Evolutionary conservation across 2,888 invertebrate genomes (phyloP).

Genomic region (Pasiphila rectangulata): DNA sequence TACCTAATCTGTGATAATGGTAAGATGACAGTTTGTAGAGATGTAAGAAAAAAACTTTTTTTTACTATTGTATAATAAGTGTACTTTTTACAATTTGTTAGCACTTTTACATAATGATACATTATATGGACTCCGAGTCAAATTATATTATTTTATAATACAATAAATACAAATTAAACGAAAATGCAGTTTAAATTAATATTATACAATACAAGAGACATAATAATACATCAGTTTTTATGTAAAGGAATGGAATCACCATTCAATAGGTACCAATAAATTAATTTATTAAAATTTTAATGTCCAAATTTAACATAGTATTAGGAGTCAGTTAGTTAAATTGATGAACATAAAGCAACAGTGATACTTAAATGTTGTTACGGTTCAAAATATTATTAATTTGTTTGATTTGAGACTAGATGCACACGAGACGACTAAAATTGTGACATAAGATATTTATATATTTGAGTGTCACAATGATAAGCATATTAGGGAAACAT

Average conservation of each 20-base stretch:
- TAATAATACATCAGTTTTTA: no score
- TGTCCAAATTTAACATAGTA: no score
- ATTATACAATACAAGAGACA: no score
- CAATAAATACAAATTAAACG: slow-evolving; percentile 5
- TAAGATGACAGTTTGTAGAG: slow-evolving; percentile 18
- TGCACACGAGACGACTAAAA: slow-evolving; percentile 14
- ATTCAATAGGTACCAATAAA: no score
- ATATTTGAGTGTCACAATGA: no score
- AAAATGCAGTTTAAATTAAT: slow-evolving; percentile 3
- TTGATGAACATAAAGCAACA: no score
- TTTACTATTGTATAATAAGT: slow-evolving; percentile 22
- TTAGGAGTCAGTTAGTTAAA: background rate
- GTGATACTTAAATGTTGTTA: no score
- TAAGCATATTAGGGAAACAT: no score
- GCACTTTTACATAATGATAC: slow-evolving; percentile 3
- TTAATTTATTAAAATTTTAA: no score
- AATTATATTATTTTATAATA: background rate
- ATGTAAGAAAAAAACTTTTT: slow-evolving; percentile 6
- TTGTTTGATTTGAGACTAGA: slow-evolving; percentile 11
- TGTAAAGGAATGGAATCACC: no score
- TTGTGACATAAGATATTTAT: background rate
- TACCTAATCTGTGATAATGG: slow-evolving; percentile 20
- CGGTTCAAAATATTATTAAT: background rate
- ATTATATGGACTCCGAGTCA: slow-evolving; percentile 17
- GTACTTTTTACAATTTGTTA: slow-evolving; percentile 28